A percentile compares a stretch with the other conserved stretches of the same genome.
phyloP scores from a whole-genome alignment of 1,140 invertebrate species.

The Hyposmocoma kahamanoa region DNA sequence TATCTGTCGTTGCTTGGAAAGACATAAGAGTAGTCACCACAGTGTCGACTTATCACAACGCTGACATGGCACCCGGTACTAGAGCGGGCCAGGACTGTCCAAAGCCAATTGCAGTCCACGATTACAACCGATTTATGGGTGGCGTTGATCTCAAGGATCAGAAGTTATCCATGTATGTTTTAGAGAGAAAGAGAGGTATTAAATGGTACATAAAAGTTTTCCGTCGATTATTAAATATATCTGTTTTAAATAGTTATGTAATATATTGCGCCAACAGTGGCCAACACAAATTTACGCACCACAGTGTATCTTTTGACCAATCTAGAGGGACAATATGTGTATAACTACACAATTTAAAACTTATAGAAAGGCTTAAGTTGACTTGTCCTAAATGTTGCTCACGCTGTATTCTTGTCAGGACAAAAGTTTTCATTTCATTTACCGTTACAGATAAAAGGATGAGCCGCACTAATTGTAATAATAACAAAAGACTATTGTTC shows the following conservation, averaged over 20 bases:
- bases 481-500: no score
- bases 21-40: conserved; percentile 10
- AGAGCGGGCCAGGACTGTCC: neutral
- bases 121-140: conserved; percentile 22
- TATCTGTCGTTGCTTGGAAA: conserved; percentile 10
- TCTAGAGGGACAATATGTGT: conserved; percentile 6
- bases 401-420: no score
- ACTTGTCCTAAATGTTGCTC: no score
- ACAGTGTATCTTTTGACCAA: neutral
- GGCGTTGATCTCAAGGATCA: conserved; percentile 27
- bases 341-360: no score
- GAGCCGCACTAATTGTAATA: no score
- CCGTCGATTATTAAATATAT: conserved; percentile 7
- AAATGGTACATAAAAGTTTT: conserved; percentile 27
- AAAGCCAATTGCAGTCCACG: conserved; percentile 13
- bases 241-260: neutral
- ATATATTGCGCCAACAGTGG: neutral
- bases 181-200: conserved; percentile 16
- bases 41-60: conserved; percentile 9
- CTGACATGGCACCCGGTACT: neutral
- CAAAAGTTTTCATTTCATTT: no score
- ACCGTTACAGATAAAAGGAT: no score
- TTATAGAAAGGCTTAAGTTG: no score
- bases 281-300: neutral
- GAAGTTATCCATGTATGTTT: conserved; percentile 15